Evolutionary conservation across 2,797 vertebrate species (phyloP).

Genomic region (Enteromius paludinosus): DNA sequence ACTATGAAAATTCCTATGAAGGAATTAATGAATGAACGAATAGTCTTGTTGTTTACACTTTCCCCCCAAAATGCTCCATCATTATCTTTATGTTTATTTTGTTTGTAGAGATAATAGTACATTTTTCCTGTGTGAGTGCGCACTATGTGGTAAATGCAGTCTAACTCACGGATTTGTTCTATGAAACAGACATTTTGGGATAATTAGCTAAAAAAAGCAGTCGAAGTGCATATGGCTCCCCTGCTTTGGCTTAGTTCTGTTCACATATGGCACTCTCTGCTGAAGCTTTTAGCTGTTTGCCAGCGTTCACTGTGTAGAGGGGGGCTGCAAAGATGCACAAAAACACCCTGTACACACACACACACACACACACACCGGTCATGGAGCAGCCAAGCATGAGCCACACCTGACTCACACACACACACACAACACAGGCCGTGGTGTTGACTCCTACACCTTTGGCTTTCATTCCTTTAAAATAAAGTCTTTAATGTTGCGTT

Average conservation of each 20-base stretch:
- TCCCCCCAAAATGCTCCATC: neutral
- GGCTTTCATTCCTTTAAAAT: conserved; percentile 28
- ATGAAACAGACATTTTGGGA: conserved; percentile 49
- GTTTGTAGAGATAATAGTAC: conserved; percentile 5
- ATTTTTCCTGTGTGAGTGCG: neutral
- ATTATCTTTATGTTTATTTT: conserved; percentile 1
- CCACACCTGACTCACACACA: conserved; percentile 52
- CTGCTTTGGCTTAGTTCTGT: conserved; percentile 55
- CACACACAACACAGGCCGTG: conserved; percentile 11
- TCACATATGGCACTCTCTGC: conserved; percentile 57
- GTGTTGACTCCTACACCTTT: conserved; percentile 55
- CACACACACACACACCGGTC: conserved; percentile 43
- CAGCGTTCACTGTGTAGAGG: conserved; percentile 35
- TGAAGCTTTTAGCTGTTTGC: conserved; percentile 58
- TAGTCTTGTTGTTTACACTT: neutral
- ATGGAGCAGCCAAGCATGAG: conserved; percentile 43
- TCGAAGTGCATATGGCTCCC: conserved; percentile 49
- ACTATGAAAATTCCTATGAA: neutral
- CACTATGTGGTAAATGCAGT: conserved; percentile 12
- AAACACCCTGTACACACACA: conserved; percentile 32
- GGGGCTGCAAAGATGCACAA: conserved; percentile 37
- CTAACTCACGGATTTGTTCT: conserved; percentile 43
- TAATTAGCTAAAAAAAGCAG: conserved; percentile 51
- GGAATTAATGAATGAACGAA: neutral
- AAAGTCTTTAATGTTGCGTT: neutral